Conservation (phyloP, 37 sponge, comb jelly and placozoan genomes). For the Tethya wilhelma region DNA sequence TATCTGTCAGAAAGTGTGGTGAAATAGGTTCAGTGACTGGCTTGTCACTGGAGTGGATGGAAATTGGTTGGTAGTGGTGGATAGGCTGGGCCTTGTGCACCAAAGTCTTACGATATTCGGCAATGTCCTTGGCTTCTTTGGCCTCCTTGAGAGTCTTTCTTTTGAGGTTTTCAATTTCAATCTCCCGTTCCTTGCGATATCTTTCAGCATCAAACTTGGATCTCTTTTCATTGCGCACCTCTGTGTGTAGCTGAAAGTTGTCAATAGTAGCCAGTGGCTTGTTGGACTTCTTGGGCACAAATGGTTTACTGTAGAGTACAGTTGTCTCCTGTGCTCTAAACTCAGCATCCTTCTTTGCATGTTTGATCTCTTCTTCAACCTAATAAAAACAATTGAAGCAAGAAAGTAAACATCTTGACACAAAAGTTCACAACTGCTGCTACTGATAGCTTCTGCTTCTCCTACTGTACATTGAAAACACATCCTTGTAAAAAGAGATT, state of each 20-base stretch:
- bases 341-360: slow-evolving; percentile 34
- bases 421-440: background rate
- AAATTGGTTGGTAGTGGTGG: slow-evolving; percentile 46
- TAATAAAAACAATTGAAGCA: background rate
- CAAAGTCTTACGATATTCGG: slow-evolving; percentile 44
- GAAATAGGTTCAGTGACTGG: slow-evolving; percentile 51
- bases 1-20: slow-evolving; percentile 36
- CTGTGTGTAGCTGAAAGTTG: slow-evolving; percentile 62
- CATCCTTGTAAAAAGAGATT: too few species aligned
- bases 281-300: slow-evolving; percentile 30
- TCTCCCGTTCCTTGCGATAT: slow-evolving; percentile 3
- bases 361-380: slow-evolving; percentile 33
- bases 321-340: slow-evolving; percentile 57
- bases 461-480: too few species aligned
- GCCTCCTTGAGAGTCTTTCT: slow-evolving; percentile 38
- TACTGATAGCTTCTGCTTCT: background rate
- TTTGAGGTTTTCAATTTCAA: slow-evolving; percentile 35
- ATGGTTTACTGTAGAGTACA: slow-evolving; percentile 60
- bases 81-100: slow-evolving; percentile 84
- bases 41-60: slow-evolving; percentile 41
- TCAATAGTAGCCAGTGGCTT: slow-evolving; percentile 47
- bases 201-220: slow-evolving; percentile 44
- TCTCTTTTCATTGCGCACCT: slow-evolving; percentile 62
- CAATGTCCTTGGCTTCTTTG: slow-evolving; percentile 48
- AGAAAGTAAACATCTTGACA: background rate